phyloP scores from a whole-genome alignment of 2,797 vertebrate species.

The Bradypus variegatus region DNA sequence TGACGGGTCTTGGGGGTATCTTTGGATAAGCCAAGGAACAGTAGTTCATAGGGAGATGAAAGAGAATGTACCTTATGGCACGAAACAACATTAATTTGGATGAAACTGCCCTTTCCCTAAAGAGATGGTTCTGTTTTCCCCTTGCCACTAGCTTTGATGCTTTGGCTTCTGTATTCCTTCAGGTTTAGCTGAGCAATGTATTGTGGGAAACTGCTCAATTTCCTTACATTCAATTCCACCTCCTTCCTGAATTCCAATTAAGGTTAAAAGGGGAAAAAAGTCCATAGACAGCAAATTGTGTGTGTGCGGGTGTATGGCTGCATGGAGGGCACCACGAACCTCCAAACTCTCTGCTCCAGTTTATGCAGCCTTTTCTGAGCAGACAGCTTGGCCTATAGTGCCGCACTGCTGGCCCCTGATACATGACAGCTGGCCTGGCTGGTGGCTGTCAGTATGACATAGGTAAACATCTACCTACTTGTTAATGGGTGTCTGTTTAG shows the following conservation, averaged over 20 bases:
- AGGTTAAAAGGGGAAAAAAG: slow-evolving; percentile 23
- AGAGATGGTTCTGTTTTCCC: background rate
- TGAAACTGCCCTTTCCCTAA: background rate
- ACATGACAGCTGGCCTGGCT: background rate
- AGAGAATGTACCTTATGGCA: background rate
- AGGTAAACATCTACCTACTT: background rate
- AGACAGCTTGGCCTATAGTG: background rate
- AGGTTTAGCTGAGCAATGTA: background rate
- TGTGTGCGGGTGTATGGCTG: background rate
- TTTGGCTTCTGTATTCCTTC: background rate
- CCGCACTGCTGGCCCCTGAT: background rate
- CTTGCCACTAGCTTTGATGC: background rate
- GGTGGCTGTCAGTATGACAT: background rate
- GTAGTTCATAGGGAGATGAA: background rate
- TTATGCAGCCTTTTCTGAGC: background rate
- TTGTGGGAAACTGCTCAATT: background rate
- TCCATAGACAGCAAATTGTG: background rate
- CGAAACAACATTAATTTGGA: background rate
- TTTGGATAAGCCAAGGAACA: background rate
- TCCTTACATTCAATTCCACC: slow-evolving; percentile 26
- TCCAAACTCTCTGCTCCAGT: background rate
- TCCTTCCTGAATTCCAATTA: slow-evolving; percentile 10
- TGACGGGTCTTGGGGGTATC: background rate
- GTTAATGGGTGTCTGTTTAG: background rate
- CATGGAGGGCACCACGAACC: background rate